A percentile compares a stretch with the other conserved stretches of the same genome.
Conservation (phyloP, 2,113 vertebrate species). For the Marmota flaviventris region DNA sequence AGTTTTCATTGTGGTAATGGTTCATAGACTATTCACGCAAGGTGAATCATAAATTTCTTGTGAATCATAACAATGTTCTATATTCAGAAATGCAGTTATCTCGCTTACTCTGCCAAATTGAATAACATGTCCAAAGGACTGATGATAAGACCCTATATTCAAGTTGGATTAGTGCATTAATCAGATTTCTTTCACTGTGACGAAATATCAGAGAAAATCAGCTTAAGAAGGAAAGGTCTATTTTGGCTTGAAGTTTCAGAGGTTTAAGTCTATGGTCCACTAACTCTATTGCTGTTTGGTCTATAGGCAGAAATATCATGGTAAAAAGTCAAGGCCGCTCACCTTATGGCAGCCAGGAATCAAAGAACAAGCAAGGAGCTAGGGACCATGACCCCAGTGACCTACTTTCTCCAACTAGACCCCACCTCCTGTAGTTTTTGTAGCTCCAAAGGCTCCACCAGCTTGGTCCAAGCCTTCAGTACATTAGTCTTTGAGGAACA, state of each 20-base stretch:
- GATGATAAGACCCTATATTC: not conserved
- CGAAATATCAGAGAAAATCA: not conserved
- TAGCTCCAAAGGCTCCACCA: too few relatives aligned
- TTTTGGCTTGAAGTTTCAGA: not conserved
- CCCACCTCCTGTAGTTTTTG: too few relatives aligned
- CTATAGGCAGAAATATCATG: too few relatives aligned
- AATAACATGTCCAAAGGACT: not conserved
- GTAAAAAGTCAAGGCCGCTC: too few relatives aligned
- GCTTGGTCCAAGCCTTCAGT: too few relatives aligned
- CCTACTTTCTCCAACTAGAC: too few relatives aligned
- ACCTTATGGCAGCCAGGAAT: too few relatives aligned
- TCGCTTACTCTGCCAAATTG: not conserved
- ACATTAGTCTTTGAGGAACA: too few relatives aligned
- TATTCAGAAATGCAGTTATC: not conserved
- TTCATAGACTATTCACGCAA: conserved; percentile 4
- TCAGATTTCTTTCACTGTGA: not conserved
- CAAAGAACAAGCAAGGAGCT: too few relatives aligned
- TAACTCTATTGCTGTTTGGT: not conserved
- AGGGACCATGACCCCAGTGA: too few relatives aligned
- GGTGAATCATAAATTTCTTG: not conserved
- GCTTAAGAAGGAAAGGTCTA: not conserved
- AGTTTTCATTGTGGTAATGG: not conserved
- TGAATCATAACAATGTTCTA: not conserved
- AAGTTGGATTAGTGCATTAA: not conserved
- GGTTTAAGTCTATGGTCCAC: not conserved